A percentile compares a stretch with the other conserved stretches of the same genome.
phyloP scores from a whole-genome alignment of 2,113 vertebrate species.

The Sorex araneus region DNA sequence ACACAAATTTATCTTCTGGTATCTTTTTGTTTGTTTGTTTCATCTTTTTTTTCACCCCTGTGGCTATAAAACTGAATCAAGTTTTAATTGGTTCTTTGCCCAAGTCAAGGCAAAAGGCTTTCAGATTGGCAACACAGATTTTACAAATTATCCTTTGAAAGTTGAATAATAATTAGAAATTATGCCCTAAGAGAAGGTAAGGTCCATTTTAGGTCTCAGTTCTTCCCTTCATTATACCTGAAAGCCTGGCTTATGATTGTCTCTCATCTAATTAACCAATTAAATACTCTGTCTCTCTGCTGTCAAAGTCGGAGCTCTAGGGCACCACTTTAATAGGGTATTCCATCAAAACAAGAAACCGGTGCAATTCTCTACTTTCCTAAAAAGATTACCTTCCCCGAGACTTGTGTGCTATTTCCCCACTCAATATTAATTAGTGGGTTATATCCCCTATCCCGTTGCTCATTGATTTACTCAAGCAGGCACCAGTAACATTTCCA shows the following conservation, averaged over 20 bases:
- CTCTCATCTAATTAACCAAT: conserved; percentile 27
- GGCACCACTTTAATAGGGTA: neutral
- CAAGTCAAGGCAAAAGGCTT: conserved; percentile 47
- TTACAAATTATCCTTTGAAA: conserved; percentile 50
- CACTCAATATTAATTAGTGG: neutral
- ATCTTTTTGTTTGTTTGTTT: neutral
- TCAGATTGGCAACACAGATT: neutral
- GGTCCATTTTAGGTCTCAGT: neutral
- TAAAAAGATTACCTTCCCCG: neutral
- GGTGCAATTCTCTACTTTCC: neutral
- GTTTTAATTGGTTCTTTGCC: conserved; percentile 53
- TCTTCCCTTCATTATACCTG: neutral
- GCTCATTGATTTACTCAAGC: too few relatives aligned
- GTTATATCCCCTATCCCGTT: neutral
- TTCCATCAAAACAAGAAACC: neutral
- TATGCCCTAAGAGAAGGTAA: neutral
- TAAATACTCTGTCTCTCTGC: neutral
- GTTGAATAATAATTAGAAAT: conserved; percentile 53
- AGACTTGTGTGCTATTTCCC: neutral
- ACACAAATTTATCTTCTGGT: neutral
- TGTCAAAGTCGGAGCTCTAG: neutral
- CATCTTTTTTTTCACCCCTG: neutral
- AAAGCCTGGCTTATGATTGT: neutral
- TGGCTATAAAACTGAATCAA: conserved; percentile 14
- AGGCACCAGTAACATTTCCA: too few relatives aligned